phyloP scores from a whole-genome alignment of 2,797 vertebrate genomes.

The Semaprochilodus insignis region DNA sequence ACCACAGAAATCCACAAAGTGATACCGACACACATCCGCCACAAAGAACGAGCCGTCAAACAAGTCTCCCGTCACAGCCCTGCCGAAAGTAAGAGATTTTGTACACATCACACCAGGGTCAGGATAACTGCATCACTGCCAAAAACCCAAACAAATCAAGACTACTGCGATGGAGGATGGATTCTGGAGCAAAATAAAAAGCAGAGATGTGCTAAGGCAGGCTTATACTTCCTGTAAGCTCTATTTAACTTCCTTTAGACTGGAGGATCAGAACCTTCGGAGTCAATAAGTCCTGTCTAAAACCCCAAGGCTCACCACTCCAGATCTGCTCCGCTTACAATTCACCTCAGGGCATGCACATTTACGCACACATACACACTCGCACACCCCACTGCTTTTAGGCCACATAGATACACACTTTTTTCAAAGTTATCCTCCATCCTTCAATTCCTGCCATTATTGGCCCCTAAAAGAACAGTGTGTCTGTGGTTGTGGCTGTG shows the following conservation, averaged over 20 bases:
- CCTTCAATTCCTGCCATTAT: background rate
- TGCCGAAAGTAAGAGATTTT: background rate
- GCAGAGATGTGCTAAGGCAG: background rate
- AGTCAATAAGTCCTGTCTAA: constrained; percentile 13
- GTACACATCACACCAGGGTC: background rate
- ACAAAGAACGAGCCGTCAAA: constrained; percentile 31
- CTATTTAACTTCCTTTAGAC: constrained; percentile 10
- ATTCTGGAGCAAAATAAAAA: background rate
- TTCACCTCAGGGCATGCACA: background rate
- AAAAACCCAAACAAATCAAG: background rate
- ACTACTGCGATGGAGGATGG: background rate
- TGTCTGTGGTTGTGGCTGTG: too few species aligned
- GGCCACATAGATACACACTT: background rate
- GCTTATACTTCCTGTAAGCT: constrained; percentile 6
- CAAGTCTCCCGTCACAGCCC: background rate
- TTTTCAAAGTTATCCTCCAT: background rate
- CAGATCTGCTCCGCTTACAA: background rate
- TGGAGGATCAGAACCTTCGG: constrained; percentile 5
- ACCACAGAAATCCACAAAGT: constrained; percentile 18
- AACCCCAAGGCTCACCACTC: constrained; percentile 5
- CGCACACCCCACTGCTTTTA: background rate
- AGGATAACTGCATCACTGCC: constrained; percentile 1
- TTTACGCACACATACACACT: background rate
- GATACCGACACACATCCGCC: constrained; percentile 13
- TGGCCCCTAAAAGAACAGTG: too few species aligned